Evolutionary conservation across 2,797 vertebrate species (phyloP), one percentile per base, ranked within the genome.

Genomic region (Pogoniulus pusillus): DNA sequence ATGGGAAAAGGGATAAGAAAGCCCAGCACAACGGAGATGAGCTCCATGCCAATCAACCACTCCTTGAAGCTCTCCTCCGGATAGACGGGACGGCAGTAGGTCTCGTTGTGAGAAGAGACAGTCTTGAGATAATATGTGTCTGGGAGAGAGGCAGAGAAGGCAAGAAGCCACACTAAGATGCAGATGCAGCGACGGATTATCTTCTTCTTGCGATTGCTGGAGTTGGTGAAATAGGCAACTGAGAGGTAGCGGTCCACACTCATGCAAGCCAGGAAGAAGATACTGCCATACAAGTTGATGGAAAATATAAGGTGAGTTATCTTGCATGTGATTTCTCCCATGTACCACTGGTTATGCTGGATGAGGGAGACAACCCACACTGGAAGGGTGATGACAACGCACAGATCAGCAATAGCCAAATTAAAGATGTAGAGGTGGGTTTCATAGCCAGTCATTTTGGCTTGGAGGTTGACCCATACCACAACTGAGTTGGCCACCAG

Each of bases 261-360:
- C 99, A 99, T 99, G 96, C 99, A 99, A 0, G 98, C 98, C 91
- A 99, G 96, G 96, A 99, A 99, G 97, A 99, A 99, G 97, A 99
- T 99, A 96, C 99, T 99, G 89, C 99, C 85, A 6, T 99, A 99
- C 73, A 99, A 97, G 97, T 99, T 99, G 97, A 99, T 98, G 49
- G 98, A 99, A 96, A 99, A 99, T 64, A 99, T 95, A 85, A 99
- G 98, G 96, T 99, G 98, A 0, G 98, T 99, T 91, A 99, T 93
- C 93, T 99, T 99, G 93, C 99, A 99, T 0, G 98, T 98, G 93
- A 97, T 97, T 93, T 99, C 98, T 0, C 99, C 99, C 70, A 99
- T 98, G 34, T 98, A 97, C 99, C 99, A 99, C 96, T 99, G 98
- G 93, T 98, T 98, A 3, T 98, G 98, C 96, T 98, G 98, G 47